These are phyloP conservation scores for Edolisoma coerulescens DNA, from an alignment of 2,113 vertebrate species.

Conservation along the genomic window DNA sequence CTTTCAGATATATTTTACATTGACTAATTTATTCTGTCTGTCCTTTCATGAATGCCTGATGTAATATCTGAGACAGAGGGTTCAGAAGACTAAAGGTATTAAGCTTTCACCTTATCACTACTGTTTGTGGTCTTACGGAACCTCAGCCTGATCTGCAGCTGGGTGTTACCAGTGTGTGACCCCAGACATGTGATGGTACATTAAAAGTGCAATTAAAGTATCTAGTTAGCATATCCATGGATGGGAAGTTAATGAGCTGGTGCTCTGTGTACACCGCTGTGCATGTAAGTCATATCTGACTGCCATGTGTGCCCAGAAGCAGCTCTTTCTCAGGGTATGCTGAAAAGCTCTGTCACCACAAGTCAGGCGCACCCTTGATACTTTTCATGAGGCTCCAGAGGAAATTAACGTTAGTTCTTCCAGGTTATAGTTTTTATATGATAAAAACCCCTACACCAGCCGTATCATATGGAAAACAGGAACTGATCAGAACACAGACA, in stretches of 20 bases:
- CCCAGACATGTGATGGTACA: conserved; percentile 25
- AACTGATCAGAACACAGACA: background rate
- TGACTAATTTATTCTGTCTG: conserved; percentile 39
- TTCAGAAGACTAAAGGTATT: conserved; percentile 2
- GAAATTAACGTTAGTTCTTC: conserved; percentile 57
- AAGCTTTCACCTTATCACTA: conserved; percentile 18
- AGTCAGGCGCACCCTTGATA: conserved; percentile 51
- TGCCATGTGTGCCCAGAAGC: conserved; percentile 66
- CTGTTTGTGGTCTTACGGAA: background rate
- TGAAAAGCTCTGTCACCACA: conserved; percentile 70
- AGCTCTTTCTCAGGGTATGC: conserved; percentile 4
- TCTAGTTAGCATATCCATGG: conserved; percentile 28
- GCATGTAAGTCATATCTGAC: background rate
- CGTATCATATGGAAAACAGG: conserved; percentile 13
- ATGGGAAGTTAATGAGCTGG: conserved; percentile 31
- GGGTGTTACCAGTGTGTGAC: background rate
- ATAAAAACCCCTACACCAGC: background rate
- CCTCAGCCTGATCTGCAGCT: conserved; percentile 22
- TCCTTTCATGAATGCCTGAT: conserved; percentile 2
- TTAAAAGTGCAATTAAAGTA: conserved; percentile 37
- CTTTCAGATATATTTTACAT: background rate
- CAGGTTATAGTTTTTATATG: conserved; percentile 10
- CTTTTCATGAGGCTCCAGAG: conserved; percentile 60
- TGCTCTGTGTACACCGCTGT: background rate
- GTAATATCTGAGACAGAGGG: background rate